Evolutionary conservation across 1,140 invertebrate species (phyloP), one percentile per base, ranked within the genome.

Genomic region (Phenacoccus solenopsis): DNA sequence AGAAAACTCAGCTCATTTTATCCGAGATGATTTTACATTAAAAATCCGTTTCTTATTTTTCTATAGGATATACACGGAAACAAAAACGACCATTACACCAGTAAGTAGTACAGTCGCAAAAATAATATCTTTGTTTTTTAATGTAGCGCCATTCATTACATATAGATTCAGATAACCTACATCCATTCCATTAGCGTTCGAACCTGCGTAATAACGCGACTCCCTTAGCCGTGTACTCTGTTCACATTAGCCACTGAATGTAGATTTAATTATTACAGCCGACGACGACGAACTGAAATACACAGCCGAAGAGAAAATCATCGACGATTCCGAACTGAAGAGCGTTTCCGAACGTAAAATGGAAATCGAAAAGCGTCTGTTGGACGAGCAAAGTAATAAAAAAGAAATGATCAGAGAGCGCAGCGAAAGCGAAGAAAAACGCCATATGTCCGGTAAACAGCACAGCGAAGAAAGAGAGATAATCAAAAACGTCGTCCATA

Each of bases 291-390:
- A 77, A 82, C 84, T 78, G 80, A 86, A 77, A 73, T 78, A 78
- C 72, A 74, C 76, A 12, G 74, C 75, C 24, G 79, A 80, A 75
- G 78, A 80, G 68, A 76, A 78, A 69, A 74, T 74, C 20, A 73
- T 74, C 32, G 70, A 75, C 61, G 74, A 76, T 71, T 70, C 76
- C 61, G 75, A 76, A 70, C 82, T 84, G 25, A 84, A 84, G 67
- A 84, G 84, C 21, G 86, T 88, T 56, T 85, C 84, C 24, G 86
- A 88, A 76, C 80, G 86, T 70, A 84, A 86, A 71, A 82, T 86
- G 76, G 84, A 87, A 79, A 88, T 88, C 67, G 85, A 86, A 32
- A 86, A 86, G 77, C 84, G 86, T 71, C 78, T 88, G 22, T 87
- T 84, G 56, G 67, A 67, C 1, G 69, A 69, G 12, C 30, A 67